phyloP scores from a whole-genome alignment of 2,888 invertebrate species.

The Stenolophus ochropezus region DNA sequence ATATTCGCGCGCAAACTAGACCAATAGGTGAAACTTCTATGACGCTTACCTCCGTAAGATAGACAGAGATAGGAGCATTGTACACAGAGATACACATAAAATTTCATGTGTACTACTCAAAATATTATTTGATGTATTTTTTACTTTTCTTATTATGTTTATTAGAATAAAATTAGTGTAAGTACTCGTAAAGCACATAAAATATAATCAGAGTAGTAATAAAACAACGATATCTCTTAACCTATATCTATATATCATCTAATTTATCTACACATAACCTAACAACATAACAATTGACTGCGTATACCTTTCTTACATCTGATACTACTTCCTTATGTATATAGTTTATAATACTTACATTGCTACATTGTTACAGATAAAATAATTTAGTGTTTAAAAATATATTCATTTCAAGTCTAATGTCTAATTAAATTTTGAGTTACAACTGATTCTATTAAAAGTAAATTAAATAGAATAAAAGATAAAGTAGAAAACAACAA shows the following conservation, averaged over 20 bases:
- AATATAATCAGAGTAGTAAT: neutral
- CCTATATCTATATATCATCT: neutral
- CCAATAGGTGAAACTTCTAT: constrained; percentile 62
- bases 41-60: neutral
- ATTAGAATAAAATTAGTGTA: too few species aligned
- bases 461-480: too few species aligned
- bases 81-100: too few species aligned
- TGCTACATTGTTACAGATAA: neutral
- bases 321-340: neutral
- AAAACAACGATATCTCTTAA: neutral
- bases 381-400: neutral
- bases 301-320: neutral
- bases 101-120: too few species aligned
- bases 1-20: constrained; percentile 61
- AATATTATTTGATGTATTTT: too few species aligned
- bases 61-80: neutral
- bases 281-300: too few species aligned
- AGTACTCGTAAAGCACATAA: too few species aligned
- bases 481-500: too few species aligned
- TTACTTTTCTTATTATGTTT: too few species aligned
- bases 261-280: neutral
- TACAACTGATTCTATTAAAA: too few species aligned
- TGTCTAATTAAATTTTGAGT: too few species aligned
- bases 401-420: too few species aligned
- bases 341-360: neutral